phyloP scores from a whole-genome alignment of 1,140 invertebrate genomes.

The Archegozetes longisetosus region DNA sequence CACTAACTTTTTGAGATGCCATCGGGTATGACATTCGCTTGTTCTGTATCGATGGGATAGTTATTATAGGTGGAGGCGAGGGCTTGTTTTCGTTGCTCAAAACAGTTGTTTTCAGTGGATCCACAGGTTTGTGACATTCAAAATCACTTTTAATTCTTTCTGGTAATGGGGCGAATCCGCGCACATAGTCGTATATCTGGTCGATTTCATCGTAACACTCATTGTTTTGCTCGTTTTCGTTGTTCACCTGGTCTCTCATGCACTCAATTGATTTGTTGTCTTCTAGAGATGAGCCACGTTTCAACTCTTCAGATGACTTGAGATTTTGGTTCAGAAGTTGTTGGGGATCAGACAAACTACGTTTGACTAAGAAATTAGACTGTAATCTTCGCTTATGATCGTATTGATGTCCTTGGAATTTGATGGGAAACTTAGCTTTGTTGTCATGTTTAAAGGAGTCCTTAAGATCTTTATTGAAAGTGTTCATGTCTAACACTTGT shows the following conservation, averaged over 20 bases:
- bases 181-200: conserved; percentile 87
- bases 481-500: background rate
- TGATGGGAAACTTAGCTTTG: background rate
- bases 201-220: conserved; percentile 74
- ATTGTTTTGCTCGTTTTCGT: conserved; percentile 42
- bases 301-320: background rate
- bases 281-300: background rate
- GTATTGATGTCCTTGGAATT: background rate
- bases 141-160: conserved; percentile 13
- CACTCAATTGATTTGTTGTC: background rate
- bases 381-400: background rate
- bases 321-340: background rate
- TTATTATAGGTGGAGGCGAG: conserved; percentile 74
- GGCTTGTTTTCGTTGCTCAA: conserved; percentile 37
- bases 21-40: background rate
- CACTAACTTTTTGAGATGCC: background rate
- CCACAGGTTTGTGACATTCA: background rate
- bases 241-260: background rate
- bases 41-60: conserved; percentile 43
- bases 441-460: background rate
- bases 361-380: conserved; percentile 7
- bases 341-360: conserved; percentile 18
- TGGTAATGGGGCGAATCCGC: conserved; percentile 71
- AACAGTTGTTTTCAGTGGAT: background rate
- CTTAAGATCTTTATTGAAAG: background rate